A percentile compares a stretch with the other conserved stretches of the same genome.
Evolutionary conservation across 2,888 invertebrate species (phyloP).

Genomic region (Leucoptera coffeella): DNA sequence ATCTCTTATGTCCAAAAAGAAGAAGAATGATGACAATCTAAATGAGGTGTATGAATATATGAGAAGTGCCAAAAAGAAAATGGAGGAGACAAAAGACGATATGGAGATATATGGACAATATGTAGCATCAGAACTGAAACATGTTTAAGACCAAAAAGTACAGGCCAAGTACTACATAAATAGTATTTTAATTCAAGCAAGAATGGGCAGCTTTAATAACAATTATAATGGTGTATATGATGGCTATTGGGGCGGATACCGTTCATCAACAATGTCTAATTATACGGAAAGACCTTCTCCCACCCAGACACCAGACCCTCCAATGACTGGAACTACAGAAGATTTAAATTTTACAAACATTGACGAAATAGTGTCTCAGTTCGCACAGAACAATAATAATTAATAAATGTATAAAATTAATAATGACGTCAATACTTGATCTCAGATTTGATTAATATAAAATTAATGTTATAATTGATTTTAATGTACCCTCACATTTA

Average conservation of each 20-base stretch:
- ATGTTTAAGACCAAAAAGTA: slow-evolving; percentile 5
- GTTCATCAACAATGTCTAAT: slow-evolving; percentile 4
- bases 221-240: slow-evolving; percentile 1
- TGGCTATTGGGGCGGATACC: slow-evolving; percentile 3
- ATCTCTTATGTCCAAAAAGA: not conserved
- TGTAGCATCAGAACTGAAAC: slow-evolving; percentile 6
- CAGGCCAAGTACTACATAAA: slow-evolving; percentile 7
- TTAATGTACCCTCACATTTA: slow-evolving; percentile 7
- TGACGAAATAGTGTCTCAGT: slow-evolving; percentile 5
- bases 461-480: too few species aligned
- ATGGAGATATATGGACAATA: slow-evolving; percentile 7
- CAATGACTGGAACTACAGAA: slow-evolving; percentile 4
- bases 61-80: slow-evolving; percentile 3
- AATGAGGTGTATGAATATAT: not conserved
- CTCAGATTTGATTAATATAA: slow-evolving; percentile 6
- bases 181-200: slow-evolving; percentile 4
- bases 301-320: slow-evolving; percentile 4
- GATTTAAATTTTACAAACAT: slow-evolving; percentile 3
- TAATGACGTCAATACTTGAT: slow-evolving; percentile 3
- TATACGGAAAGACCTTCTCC: slow-evolving; percentile 4
- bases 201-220: slow-evolving; percentile 5
- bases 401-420: slow-evolving; percentile 3
- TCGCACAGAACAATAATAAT: slow-evolving; percentile 4
- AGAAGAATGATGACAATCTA: too few species aligned
- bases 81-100: slow-evolving; percentile 6